These are phyloP conservation scores for Spinus olivaceus DNA, from an alignment of 2,797 vertebrate genomes.

Conservation along the genomic window DNA sequence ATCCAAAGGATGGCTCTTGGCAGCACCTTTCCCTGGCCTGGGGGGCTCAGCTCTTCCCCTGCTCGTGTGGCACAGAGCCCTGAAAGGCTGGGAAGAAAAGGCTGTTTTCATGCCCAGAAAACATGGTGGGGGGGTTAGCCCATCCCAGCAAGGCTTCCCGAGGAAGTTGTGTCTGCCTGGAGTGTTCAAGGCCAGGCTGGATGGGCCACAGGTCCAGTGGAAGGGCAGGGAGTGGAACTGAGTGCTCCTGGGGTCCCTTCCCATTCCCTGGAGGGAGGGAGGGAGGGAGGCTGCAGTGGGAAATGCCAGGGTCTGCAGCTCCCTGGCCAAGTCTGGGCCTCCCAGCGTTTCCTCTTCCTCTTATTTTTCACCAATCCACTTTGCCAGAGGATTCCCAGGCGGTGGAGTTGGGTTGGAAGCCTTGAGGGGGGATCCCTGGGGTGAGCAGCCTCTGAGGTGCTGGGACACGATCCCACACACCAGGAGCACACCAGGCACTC, in stretches of 20 bases:
- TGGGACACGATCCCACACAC: fast-evolving
- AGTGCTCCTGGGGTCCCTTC: not conserved
- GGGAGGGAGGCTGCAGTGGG: not conserved
- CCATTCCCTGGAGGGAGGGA: no score
- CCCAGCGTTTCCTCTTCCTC: not conserved
- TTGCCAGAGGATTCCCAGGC: not conserved
- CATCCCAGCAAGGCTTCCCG: not conserved
- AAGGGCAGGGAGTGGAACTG: not conserved
- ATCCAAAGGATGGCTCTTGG: not conserved
- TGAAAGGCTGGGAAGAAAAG: not conserved
- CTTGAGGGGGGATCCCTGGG: not conserved
- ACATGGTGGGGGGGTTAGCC: fast-evolving
- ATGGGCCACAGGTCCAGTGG: not conserved
- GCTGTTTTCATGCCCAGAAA: not conserved
- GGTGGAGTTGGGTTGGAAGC: fast-evolving
- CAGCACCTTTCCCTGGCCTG: not conserved
- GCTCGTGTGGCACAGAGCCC: fast-evolving
- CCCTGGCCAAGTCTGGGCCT: not conserved
- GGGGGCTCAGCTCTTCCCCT: not conserved
- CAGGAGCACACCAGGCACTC: not conserved
- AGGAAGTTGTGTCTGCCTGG: not conserved
- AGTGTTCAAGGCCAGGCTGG: not conserved
- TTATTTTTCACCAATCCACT: not conserved
- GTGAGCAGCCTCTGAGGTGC: not conserved
- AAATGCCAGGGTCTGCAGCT: not conserved